phyloP scores from a whole-genome alignment of 2,113 vertebrate species.

The Amphiprion percula region DNA sequence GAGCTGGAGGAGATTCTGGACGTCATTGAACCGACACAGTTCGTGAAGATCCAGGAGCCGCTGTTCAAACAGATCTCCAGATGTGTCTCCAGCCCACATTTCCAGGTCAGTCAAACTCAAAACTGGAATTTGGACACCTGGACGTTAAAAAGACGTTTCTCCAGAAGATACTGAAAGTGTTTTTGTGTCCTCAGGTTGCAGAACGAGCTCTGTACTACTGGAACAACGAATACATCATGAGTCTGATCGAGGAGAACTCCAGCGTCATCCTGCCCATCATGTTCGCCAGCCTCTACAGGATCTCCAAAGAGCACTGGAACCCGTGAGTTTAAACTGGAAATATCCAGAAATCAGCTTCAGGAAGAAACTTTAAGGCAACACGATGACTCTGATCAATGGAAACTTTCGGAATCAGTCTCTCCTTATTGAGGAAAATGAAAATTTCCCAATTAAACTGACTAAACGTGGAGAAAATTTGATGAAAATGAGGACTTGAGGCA shows the following conservation, averaged over 20 bases:
- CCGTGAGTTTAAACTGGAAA: constrained; percentile 85
- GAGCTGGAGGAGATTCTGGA: constrained; percentile 99
- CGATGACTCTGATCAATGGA: too few relatives aligned
- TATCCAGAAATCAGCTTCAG: too few relatives aligned
- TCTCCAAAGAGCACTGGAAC: constrained; percentile 99
- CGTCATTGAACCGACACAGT: constrained; percentile 98
- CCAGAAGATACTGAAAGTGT: too few relatives aligned
- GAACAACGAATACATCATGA: constrained; percentile 99
- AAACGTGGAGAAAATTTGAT: too few relatives aligned
- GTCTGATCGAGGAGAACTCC: constrained; percentile 99
- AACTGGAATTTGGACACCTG: too few relatives aligned
- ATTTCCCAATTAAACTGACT: too few relatives aligned
- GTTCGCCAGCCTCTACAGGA: constrained; percentile 99
- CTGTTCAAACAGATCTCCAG: constrained; percentile 99
- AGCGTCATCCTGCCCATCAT: constrained; percentile 99
- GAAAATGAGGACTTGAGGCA: too few relatives aligned
- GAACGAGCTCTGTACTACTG: constrained; percentile 99
- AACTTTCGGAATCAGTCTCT: too few relatives aligned
- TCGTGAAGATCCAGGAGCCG: constrained; percentile 98
- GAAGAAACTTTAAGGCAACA: too few relatives aligned
- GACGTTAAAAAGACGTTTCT: too few relatives aligned
- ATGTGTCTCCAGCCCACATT: constrained; percentile 99
- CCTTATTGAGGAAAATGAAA: too few relatives aligned
- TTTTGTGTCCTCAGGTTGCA: constrained; percentile 86
- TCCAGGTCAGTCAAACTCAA: constrained; percentile 89